Percentiles rank a stretch among this genome's conserved stretches.
phyloP scores from a whole-genome alignment of 1,140 invertebrate species.

The Drosophila mauritiana region DNA sequence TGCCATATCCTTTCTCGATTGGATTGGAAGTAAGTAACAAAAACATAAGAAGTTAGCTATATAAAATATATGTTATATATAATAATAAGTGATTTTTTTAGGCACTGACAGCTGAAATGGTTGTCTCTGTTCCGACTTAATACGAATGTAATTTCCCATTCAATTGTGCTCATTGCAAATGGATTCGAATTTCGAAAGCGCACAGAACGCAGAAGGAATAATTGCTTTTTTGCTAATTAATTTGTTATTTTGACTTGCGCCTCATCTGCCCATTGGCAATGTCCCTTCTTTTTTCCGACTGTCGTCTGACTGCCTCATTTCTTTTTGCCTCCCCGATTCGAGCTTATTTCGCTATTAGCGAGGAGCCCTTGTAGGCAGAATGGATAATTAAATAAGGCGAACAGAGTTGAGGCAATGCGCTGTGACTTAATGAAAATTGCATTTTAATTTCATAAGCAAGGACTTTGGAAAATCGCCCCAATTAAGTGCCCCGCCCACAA shows the following conservation, averaged over 20 bases:
- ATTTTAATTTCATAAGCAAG: conserved; percentile 79
- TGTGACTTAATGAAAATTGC: conserved; percentile 69
- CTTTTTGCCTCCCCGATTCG: conserved; percentile 14
- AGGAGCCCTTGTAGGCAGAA: conserved; percentile 51
- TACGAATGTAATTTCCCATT: conserved; percentile 38
- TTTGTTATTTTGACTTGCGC: conserved; percentile 74
- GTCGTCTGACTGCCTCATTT: conserved; percentile 21
- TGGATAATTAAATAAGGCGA: conserved; percentile 70
- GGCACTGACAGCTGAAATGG: too few species aligned
- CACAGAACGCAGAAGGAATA: conserved; percentile 40
- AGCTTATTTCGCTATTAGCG: conserved; percentile 65
- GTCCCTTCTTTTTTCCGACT: conserved; percentile 5
- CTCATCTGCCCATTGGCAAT: conserved; percentile 34
- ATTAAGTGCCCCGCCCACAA: conserved; percentile 35
- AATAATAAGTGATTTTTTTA: too few species aligned
- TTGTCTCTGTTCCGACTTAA: neutral
- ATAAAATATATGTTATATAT: too few species aligned
- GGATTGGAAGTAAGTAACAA: neutral
- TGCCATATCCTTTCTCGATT: neutral
- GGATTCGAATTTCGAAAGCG: conserved; percentile 15
- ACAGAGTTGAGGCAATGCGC: neutral
- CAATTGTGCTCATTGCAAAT: conserved; percentile 52
- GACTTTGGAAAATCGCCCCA: conserved; percentile 8
- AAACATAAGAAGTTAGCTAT: neutral
- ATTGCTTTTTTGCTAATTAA: conserved; percentile 78